These are phyloP conservation scores for Mola mola DNA, from an alignment of 2,113 vertebrate genomes.

Conservation along the genomic window DNA sequence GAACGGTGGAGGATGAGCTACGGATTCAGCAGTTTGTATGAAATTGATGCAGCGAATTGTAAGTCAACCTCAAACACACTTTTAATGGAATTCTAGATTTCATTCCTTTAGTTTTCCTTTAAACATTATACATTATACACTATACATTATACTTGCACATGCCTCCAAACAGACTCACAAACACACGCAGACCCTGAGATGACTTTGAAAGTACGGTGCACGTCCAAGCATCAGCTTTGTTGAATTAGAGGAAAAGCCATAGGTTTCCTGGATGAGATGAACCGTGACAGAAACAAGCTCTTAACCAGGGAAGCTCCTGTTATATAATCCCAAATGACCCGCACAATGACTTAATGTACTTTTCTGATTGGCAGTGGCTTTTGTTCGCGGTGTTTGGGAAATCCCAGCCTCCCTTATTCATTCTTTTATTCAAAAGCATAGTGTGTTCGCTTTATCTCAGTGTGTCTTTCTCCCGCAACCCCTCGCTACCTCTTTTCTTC, in stretches of 20 bases:
- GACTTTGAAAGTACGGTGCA: no score
- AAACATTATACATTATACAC: no score
- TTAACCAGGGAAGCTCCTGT: conserved; percentile 17
- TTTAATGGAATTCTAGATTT: no score
- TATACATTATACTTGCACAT: no score
- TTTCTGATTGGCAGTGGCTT: conserved; percentile 14
- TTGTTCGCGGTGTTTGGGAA: neutral
- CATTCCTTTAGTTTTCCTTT: no score
- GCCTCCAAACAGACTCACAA: no score
- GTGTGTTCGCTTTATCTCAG: conserved; percentile 10
- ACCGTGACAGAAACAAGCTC: conserved; percentile 37
- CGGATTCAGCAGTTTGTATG: no score
- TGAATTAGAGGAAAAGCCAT: neutral
- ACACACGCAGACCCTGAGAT: no score
- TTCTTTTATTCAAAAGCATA: conserved; percentile 41
- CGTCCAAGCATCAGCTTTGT: neutral
- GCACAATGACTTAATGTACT: conserved; percentile 18
- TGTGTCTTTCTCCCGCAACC: neutral
- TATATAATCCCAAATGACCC: conserved; percentile 19
- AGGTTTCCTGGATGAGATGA: conserved; percentile 23
- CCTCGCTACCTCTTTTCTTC: neutral
- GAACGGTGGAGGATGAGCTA: no score
- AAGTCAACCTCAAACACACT: no score
- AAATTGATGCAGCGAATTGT: no score
- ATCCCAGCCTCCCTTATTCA: conserved; percentile 8